Evolutionary conservation across 1,140 invertebrate species (phyloP).

Genomic region (Lordiphosa clarofinis): DNA sequence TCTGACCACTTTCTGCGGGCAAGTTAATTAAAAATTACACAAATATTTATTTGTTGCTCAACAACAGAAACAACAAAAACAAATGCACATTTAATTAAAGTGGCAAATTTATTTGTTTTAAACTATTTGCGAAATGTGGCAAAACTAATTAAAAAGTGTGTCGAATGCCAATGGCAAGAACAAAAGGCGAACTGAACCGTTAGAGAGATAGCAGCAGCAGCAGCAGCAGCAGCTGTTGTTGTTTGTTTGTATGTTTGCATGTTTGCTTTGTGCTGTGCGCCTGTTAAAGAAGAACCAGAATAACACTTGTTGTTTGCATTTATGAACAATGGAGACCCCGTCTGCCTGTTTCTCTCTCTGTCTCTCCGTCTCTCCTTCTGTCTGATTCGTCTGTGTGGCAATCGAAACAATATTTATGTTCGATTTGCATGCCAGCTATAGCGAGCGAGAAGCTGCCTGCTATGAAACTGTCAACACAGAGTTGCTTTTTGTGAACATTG

Average conservation of each 20-base stretch:
- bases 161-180: conserved; percentile 74
- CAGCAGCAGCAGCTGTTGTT: conserved; percentile 40
- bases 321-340: conserved; percentile 29
- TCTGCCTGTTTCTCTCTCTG: conserved; percentile 1
- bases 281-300: conserved; percentile 14
- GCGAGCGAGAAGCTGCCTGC: conserved; percentile 3
- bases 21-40: conserved; percentile 13
- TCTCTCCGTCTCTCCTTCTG: not conserved
- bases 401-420: conserved; percentile 33
- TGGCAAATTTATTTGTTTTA: conserved; percentile 58
- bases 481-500: conserved; percentile 1
- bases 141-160: conserved; percentile 75
- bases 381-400: not conserved
- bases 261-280: conserved; percentile 32
- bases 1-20: conserved; percentile 6
- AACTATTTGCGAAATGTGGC: conserved; percentile 73
- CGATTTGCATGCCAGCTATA: conserved; percentile 20
- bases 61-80: conserved; percentile 15
- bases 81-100: conserved; percentile 55
- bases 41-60: conserved; percentile 13
- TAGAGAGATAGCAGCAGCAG: conserved; percentile 10
- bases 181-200: conserved; percentile 51
- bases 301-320: conserved; percentile 61
- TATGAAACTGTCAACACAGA: conserved; percentile 5
- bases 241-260: conserved; percentile 22